Evolutionary conservation across 2,797 vertebrate species (phyloP).

Genomic region (Cebuella pygmaea): DNA sequence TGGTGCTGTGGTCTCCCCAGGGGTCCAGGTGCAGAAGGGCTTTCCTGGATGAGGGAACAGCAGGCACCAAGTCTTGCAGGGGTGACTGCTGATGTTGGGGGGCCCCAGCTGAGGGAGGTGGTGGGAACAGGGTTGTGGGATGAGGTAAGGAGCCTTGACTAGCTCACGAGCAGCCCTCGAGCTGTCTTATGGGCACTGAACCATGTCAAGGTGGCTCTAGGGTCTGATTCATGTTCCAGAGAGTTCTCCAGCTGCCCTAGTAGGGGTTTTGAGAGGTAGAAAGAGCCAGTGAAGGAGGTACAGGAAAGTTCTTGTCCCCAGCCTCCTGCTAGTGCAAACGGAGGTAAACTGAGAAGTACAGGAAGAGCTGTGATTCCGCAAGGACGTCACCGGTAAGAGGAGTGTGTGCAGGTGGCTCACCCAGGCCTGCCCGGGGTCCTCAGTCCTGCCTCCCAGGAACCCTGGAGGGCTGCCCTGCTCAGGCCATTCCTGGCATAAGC

Average conservation of each 20-base stretch:
- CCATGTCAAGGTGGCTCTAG: accelerated
- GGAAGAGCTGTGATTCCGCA: background rate
- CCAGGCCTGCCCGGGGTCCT: background rate
- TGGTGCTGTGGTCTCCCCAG: accelerated
- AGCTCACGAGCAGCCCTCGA: background rate
- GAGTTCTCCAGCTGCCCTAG: background rate
- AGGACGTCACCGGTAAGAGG: accelerated
- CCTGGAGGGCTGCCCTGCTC: accelerated
- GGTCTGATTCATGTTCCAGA: background rate
- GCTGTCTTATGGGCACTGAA: accelerated
- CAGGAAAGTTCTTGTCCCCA: accelerated
- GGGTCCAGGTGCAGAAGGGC: background rate
- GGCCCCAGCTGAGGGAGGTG: background rate
- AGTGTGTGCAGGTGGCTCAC: background rate
- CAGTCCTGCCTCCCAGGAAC: background rate
- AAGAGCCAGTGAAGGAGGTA: accelerated
- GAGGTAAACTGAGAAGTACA: background rate
- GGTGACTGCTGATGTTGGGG: accelerated
- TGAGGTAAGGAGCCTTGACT: too few relatives aligned
- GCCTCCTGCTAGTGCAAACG: accelerated
- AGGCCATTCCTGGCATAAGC: background rate
- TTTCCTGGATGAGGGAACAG: accelerated
- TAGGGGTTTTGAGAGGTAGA: too few relatives aligned
- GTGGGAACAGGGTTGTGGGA: too few relatives aligned
- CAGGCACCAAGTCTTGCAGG: too few relatives aligned